Base-by-base conservation (phyloP, 1,140 invertebrate species). In the Drusus annulatus region DNA sequence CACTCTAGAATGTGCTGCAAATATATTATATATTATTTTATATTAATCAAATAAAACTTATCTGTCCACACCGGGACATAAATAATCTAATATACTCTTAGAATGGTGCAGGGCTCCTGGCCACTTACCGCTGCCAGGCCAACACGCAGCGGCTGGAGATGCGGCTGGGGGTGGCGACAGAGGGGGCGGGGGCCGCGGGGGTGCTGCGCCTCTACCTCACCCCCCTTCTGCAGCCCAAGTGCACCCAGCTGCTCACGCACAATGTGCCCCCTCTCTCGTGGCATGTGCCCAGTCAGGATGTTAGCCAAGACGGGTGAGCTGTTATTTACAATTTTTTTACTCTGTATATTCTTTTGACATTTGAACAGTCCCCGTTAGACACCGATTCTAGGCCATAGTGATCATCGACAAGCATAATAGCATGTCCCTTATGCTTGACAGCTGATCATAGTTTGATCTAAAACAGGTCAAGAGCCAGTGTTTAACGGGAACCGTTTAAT, bases 111-210 rank as follows among this genome's bases (percentile, higher is more conserved):
- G 93, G 91, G 84, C 87, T 97, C 23, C 87, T 97, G 54, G 95
- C 94, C 1, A 97, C 96, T 6, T 97, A 96, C 88, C 91, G 95
- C 45, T 96, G 95, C 80, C 94, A 97, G 89, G 92, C 95, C 1
- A 96, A 97, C 86, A 97, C 95, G 0, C 97, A 95, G 73, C 90
- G 95, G 77, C 87, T 98, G 21, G 95, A 97, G 86, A 91, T 97
- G 51, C 93, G 94, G 87, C 87, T 96, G 16, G 90, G 94, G 52
- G 95, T 95, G 3, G 93, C 94, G 45, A 96, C 96, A 88, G 96
- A 83, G 76, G 73, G 77, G 2, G 16, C 79, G 4, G 36, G 16
- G 95, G 6, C 94, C 95, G 85, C 91, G 85, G 96, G 96, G 15
- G 92, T 90, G 4, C 85, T 98, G 10, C 92, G 93, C 84, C 93